Percentiles rank a stretch among this genome's conserved stretches.
Conservation (phyloP, 2,888 invertebrate species). For the Drosophila seclusa region DNA sequence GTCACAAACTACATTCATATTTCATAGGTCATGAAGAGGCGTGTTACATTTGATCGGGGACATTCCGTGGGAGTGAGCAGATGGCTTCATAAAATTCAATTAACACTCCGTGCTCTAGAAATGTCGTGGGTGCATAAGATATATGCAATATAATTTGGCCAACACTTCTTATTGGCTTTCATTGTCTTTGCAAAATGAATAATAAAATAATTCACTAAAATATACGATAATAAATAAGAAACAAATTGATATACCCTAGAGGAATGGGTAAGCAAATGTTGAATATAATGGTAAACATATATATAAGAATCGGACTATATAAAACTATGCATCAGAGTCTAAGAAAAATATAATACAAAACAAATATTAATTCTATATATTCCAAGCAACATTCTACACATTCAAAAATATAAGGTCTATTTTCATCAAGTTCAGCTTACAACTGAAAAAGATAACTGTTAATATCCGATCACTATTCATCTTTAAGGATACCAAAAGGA, state of each 20-base stretch:
- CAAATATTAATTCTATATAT: neutral
- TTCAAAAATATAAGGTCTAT: neutral
- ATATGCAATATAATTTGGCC: neutral
- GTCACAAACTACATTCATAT: constrained; percentile 1
- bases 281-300: too few relatives aligned
- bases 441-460: neutral
- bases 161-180: neutral
- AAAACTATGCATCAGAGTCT: neutral
- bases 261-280: too few relatives aligned
- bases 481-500: neutral
- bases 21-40: neutral
- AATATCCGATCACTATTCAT: neutral
- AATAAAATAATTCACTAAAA: neutral
- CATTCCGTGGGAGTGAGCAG: neutral
- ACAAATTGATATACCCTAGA: neutral
- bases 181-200: too few relatives aligned
- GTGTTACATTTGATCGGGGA: neutral
- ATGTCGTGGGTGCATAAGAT: neutral
- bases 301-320: too few relatives aligned
- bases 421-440: neutral
- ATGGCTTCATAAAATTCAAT: neutral
- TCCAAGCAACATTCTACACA: neutral
- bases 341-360: neutral
- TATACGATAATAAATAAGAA: neutral
- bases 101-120: neutral